phyloP scores from a whole-genome alignment of 1,140 invertebrate genomes.

The Scylla paramamosain region DNA sequence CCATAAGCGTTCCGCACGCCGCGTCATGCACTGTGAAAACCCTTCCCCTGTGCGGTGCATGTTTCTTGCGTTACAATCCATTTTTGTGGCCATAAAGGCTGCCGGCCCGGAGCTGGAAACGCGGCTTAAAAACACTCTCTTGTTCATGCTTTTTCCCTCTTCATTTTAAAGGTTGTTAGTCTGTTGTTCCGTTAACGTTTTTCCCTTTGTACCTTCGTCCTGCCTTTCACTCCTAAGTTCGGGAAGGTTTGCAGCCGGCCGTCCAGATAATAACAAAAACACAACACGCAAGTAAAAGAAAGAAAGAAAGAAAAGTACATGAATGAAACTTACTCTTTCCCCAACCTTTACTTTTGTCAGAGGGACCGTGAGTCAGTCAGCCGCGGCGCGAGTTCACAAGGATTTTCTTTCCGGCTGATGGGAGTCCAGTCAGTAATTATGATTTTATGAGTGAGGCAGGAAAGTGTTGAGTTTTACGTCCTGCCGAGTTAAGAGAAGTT shows the following conservation, averaged over 20 bases:
- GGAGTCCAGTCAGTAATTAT: not conserved
- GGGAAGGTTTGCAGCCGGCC: no score
- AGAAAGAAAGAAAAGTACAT: not conserved
- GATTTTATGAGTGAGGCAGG: conserved; percentile 1
- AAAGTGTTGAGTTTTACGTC: conserved; percentile 9
- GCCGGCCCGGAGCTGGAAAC: no score
- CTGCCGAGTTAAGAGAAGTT: not conserved
- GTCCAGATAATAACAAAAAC: no score
- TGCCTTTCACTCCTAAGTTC: no score
- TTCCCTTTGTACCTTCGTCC: no score
- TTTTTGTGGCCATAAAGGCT: not conserved
- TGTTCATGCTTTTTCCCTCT: no score
- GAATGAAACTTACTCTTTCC: not conserved
- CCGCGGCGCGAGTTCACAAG: no score
- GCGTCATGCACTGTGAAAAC: not conserved
- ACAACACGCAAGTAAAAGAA: not conserved
- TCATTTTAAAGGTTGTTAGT: no score
- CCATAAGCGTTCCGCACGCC: not conserved
- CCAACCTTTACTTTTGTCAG: not conserved
- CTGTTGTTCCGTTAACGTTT: no score
- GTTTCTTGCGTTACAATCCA: not conserved
- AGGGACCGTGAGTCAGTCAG: no score
- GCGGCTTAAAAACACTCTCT: no score
- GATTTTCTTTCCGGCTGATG: not conserved
- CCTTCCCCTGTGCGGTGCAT: not conserved